Evolutionary conservation across 2,797 vertebrate genomes (phyloP).

Genomic region (Spatula clypeata): DNA sequence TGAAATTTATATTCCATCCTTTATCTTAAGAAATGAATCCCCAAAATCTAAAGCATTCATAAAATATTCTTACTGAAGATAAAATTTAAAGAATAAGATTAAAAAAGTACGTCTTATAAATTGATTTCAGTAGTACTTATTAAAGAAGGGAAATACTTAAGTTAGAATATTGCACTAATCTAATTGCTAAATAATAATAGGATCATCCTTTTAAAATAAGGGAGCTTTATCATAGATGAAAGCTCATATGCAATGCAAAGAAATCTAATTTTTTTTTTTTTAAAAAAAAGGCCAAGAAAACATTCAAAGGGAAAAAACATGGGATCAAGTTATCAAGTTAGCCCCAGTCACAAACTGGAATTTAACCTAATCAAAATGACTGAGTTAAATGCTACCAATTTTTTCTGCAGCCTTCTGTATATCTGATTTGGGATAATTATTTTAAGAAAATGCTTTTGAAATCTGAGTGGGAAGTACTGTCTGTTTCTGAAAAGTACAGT

Average conservation of each 20-base stretch:
- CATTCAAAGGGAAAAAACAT: accelerated
- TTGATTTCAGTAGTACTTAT: not conserved
- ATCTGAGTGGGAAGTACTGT: not conserved
- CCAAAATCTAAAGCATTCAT: not conserved
- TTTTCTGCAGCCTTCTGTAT: not conserved
- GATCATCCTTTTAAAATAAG: not conserved
- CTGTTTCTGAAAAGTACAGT: not conserved
- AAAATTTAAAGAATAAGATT: not conserved
- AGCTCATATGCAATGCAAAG: not conserved
- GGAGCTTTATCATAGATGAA: not conserved
- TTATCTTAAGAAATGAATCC: not conserved
- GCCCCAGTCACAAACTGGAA: not conserved
- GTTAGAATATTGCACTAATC: not conserved
- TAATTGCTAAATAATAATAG: not conserved
- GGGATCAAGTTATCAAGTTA: not conserved
- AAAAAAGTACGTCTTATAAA: not conserved
- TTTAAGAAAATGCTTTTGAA: not conserved
- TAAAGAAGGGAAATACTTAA: not conserved
- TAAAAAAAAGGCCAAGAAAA: not conserved
- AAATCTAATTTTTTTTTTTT: not conserved
- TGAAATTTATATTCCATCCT: not conserved
- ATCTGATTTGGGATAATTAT: not conserved
- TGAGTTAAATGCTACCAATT: not conserved
- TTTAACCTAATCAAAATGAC: not conserved
- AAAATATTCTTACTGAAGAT: not conserved